Conservation (phyloP, 1,140 invertebrate genomes). For the Grapholita molesta region DNA sequence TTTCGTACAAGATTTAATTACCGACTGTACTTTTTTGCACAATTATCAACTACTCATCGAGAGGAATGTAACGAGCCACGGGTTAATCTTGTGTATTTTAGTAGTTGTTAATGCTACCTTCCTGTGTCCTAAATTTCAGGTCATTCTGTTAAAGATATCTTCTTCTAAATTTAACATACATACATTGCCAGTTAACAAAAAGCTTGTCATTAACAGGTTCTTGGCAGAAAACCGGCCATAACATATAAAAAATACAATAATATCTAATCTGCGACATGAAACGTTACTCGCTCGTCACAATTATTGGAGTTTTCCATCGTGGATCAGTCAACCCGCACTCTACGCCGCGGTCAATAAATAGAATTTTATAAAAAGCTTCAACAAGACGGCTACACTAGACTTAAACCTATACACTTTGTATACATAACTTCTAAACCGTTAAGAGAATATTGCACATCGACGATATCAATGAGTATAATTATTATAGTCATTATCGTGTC, state of each 20-base stretch:
- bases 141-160: too few relatives aligned
- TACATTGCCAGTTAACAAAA: too few relatives aligned
- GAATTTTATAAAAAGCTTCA: constrained; percentile 76
- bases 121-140: too few relatives aligned
- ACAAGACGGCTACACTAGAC: constrained; percentile 73
- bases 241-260: background rate
- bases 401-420: constrained; percentile 74
- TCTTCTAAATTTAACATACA: too few relatives aligned
- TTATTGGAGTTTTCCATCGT: constrained; percentile 69
- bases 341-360: constrained; percentile 70
- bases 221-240: background rate
- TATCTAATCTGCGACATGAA: background rate
- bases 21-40: too few relatives aligned
- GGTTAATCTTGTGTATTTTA: too few relatives aligned
- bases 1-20: too few relatives aligned
- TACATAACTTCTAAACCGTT: constrained; percentile 71
- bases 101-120: too few relatives aligned
- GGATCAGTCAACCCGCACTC: constrained; percentile 70
- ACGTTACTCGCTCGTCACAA: constrained; percentile 38
- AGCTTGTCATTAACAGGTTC: too few relatives aligned
- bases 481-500: constrained; percentile 25
- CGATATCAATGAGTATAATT: constrained; percentile 34
- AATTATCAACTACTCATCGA: too few relatives aligned
- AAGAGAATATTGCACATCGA: constrained; percentile 72
- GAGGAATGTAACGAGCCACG: too few relatives aligned